A percentile compares a stretch with the other conserved stretches of the same genome.
Conservation (phyloP, 2,113 vertebrate genomes). For the Serilophus lunatus region DNA sequence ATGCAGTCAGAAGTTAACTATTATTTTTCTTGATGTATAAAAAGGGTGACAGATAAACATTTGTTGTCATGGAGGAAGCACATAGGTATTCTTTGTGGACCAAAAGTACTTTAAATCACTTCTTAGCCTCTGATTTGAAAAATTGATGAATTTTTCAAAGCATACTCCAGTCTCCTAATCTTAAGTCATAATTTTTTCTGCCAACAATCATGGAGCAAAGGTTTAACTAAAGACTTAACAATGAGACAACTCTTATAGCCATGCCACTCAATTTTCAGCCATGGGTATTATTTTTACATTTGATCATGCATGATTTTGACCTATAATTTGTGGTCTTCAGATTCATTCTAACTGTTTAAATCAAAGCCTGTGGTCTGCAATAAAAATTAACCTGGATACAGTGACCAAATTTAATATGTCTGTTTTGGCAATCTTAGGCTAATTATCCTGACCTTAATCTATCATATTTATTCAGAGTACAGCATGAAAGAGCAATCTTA, state of each 20-base stretch:
- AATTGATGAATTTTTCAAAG: neutral
- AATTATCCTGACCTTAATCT: neutral
- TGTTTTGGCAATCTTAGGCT: neutral
- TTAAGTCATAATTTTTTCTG: neutral
- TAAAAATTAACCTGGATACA: neutral
- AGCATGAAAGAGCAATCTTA: neutral
- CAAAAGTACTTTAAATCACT: neutral
- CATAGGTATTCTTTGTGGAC: accelerated
- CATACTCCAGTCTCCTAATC: neutral
- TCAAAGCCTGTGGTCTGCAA: neutral
- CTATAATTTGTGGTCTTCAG: neutral
- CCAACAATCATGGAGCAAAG: neutral
- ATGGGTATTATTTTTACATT: neutral
- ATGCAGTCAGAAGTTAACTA: neutral
- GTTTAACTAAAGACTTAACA: neutral
- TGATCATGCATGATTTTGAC: neutral
- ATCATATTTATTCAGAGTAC: neutral
- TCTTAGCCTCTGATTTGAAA: neutral
- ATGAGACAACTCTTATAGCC: neutral
- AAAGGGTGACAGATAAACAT: neutral
- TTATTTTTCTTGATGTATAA: neutral
- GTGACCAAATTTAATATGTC: neutral
- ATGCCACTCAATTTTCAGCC: neutral
- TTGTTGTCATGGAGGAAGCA: neutral
- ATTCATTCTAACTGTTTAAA: neutral